Percentiles rank a stretch among this genome's conserved stretches.
Conservation (phyloP, 2,797 vertebrate species). For the Cryptoblepharus egeriae region DNA sequence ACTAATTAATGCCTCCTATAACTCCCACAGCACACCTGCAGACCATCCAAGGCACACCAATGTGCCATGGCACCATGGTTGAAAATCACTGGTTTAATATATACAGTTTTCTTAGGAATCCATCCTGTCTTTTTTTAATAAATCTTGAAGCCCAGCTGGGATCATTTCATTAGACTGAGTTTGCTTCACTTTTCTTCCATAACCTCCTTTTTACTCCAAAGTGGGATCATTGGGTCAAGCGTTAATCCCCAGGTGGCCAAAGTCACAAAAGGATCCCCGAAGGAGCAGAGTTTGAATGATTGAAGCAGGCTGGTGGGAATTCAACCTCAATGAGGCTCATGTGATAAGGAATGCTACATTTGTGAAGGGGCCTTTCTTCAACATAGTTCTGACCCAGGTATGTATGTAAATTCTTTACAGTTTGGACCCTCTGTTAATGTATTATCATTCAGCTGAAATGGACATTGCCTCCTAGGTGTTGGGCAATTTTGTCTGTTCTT, state of each 20-base stretch:
- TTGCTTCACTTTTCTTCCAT: neutral
- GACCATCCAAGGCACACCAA: too few species aligned
- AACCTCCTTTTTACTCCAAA: neutral
- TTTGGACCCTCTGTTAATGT: neutral
- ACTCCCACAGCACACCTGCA: too few species aligned
- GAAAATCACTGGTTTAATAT: too few species aligned
- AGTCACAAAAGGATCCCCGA: neutral
- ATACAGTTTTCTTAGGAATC: neutral
- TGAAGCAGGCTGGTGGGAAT: neutral
- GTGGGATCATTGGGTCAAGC: neutral
- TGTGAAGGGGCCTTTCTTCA: neutral
- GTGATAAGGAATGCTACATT: neutral
- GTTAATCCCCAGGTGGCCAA: neutral
- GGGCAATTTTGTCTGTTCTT: constrained; percentile 10
- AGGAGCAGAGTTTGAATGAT: neutral
- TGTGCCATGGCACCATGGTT: too few species aligned
- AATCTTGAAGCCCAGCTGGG: neutral
- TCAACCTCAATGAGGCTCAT: neutral
- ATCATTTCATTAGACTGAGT: neutral
- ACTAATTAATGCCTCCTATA: too few species aligned
- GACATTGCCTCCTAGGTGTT: constrained; percentile 1
- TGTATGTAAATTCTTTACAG: neutral
- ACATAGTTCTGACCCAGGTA: neutral
- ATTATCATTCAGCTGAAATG: neutral
- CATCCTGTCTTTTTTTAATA: neutral